phyloP scores from a whole-genome alignment of 2,797 vertebrate genomes.

The Xerus rutilus region DNA sequence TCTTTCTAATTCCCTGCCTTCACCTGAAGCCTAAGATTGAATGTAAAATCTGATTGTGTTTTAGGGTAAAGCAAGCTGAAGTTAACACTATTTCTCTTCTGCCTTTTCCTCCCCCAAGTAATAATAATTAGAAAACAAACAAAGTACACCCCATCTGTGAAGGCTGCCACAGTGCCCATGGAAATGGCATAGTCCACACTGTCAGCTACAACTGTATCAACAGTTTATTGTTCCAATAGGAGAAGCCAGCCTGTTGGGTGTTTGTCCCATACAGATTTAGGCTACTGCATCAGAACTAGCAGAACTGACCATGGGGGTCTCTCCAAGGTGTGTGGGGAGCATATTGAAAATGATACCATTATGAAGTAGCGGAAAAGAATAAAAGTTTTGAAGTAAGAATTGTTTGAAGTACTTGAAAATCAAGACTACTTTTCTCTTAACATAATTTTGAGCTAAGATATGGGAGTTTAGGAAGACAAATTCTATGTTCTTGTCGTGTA shows the following conservation, averaged over 20 bases:
- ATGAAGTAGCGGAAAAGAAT: background rate
- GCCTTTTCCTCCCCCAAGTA: background rate
- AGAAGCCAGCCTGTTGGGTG: background rate
- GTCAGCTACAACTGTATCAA: accelerated
- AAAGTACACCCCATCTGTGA: background rate
- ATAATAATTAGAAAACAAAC: background rate
- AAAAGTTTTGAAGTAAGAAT: background rate
- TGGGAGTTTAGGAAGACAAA: background rate
- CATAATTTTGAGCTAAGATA: background rate
- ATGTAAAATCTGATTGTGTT: constrained; percentile 6
- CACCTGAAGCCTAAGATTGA: background rate
- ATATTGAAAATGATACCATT: background rate
- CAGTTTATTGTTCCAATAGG: background rate
- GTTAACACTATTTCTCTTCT: background rate
- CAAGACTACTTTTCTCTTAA: background rate
- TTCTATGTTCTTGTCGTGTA: constrained; percentile 19
- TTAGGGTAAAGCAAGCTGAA: background rate
- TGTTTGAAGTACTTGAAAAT: background rate
- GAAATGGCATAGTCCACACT: background rate
- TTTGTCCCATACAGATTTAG: background rate
- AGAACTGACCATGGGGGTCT: background rate
- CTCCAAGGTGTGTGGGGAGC: background rate
- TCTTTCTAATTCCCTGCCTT: background rate
- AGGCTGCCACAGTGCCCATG: background rate
- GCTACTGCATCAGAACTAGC: background rate